Base-by-base conservation (phyloP, 2,888 invertebrate species). In the Eulithis prunata region DNA sequence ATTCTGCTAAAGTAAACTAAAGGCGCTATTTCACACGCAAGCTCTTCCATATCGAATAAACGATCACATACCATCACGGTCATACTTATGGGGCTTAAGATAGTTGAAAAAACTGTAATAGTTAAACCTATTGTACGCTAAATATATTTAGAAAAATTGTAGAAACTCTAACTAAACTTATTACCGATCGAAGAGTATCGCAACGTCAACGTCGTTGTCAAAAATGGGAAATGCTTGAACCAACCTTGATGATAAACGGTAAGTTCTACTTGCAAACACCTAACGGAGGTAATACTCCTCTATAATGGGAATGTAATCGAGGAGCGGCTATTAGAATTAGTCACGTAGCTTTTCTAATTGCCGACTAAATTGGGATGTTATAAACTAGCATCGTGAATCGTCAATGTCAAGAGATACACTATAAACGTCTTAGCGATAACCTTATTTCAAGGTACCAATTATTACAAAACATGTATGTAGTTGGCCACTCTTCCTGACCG, bases 91-190 rank as follows among this genome's bases (percentile, higher is more conserved):
- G 82, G 81, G 81, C 82, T 82, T 80, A 83, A 73, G 78, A 80
- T 78, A 83, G 74, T 80, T 64, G 76, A 75, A 78, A 41, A 81
- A 84, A 84, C 75, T 82, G 82, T 83, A 81, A 80, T 78, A 75
- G 81, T 87, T 87, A 89, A n/a, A 86, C 85, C 86, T 90, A 87
- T 83, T 82, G 83, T 85, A 82, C 75, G 80, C 86, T 88, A 87
- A 85, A 83, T 89, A 88, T 75, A 82, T 85, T 85, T 83, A 84
- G 84, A 80, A 78, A 86, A 87, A 80, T 82, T 75, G 81, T 82
- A 83, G 72, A 83, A 83, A 83, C 79, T 84, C 83, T 87, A 88
- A 86, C 81, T 86, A 83, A 88, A 84, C 79, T 83, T 85, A 87
- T 80, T 78, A 84, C 80, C 78, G 86, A 87, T 83, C 77, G 75